Evolutionary conservation across 1,140 invertebrate genomes (phyloP).

Genomic region (Bicyclus anynana): DNA sequence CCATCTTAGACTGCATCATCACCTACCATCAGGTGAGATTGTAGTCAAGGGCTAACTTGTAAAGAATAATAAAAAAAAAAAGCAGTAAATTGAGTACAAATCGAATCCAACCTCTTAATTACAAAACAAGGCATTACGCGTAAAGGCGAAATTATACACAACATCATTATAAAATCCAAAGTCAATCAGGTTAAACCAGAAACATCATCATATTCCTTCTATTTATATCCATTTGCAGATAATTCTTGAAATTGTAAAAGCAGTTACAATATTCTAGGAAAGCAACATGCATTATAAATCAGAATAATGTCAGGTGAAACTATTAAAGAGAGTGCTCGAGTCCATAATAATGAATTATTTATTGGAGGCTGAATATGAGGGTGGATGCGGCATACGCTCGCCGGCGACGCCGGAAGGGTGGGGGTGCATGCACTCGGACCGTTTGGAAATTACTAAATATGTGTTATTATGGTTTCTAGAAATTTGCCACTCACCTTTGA

Average conservation of each 20-base stretch:
- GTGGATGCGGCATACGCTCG: constrained; percentile 16
- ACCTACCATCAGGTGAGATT: too few relatives aligned
- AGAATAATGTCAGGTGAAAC: constrained; percentile 17
- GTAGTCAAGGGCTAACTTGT: too few relatives aligned
- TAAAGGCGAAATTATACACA: too few relatives aligned
- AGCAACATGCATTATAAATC: constrained; percentile 5
- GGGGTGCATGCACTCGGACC: neutral
- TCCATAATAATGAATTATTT: constrained; percentile 30
- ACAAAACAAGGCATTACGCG: too few relatives aligned
- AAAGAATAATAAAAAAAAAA: too few relatives aligned
- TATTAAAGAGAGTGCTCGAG: constrained; percentile 23
- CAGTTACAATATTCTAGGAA: neutral
- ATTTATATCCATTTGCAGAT: neutral
- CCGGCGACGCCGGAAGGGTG: constrained; percentile 17
- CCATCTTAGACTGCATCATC: too few relatives aligned
- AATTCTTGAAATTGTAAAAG: neutral
- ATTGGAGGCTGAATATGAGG: constrained; percentile 23
- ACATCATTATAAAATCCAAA: too few relatives aligned
- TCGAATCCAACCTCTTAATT: too few relatives aligned
- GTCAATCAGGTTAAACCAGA: too few relatives aligned
- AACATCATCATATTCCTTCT: too few relatives aligned
- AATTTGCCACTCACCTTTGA: neutral
- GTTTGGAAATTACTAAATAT: constrained; percentile 1
- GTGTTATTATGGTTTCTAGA: too few relatives aligned
- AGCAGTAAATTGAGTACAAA: too few relatives aligned